Evolutionary conservation across 2,888 invertebrate species (phyloP).

Genomic region (Galerucella nymphaeae): DNA sequence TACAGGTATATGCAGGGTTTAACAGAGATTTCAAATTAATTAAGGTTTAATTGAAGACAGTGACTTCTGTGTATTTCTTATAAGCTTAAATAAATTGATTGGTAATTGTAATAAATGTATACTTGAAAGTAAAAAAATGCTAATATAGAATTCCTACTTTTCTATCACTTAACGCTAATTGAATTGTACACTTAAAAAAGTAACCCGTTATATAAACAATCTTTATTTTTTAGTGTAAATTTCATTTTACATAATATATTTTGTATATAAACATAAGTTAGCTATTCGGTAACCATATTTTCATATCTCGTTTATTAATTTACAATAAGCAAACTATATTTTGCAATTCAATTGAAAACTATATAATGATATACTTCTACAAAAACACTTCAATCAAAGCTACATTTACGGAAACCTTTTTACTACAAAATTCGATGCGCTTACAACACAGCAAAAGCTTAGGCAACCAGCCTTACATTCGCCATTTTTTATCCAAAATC

Average conservation of each 20-base stretch:
- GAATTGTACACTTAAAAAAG: constrained; percentile 18
- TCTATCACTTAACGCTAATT: constrained; percentile 46
- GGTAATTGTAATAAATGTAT: constrained; percentile 41
- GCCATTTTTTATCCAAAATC: too few species aligned
- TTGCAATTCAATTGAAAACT: neutral
- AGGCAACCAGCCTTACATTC: too few species aligned
- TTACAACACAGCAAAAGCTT: too few species aligned
- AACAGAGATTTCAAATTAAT: too few species aligned
- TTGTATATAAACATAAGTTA: constrained; percentile 6
- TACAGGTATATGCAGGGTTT: too few species aligned
- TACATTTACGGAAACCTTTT: neutral
- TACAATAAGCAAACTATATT: neutral
- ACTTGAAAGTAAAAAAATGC: constrained; percentile 42
- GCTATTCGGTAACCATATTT: constrained; percentile 2
- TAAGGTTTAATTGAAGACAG: neutral
- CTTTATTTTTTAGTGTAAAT: neutral
- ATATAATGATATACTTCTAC: neutral
- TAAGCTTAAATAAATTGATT: constrained; percentile 39
- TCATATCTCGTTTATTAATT: neutral
- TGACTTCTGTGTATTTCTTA: constrained; percentile 24
- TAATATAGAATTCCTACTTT: constrained; percentile 51
- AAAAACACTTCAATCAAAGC: neutral
- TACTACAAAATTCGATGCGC: neutral
- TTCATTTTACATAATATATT: neutral
- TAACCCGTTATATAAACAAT: constrained; percentile 9